A percentile compares a stretch with the other conserved stretches of the same genome.
Conservation (phyloP, 2,113 vertebrate genomes). For the Regulus satrapa region DNA sequence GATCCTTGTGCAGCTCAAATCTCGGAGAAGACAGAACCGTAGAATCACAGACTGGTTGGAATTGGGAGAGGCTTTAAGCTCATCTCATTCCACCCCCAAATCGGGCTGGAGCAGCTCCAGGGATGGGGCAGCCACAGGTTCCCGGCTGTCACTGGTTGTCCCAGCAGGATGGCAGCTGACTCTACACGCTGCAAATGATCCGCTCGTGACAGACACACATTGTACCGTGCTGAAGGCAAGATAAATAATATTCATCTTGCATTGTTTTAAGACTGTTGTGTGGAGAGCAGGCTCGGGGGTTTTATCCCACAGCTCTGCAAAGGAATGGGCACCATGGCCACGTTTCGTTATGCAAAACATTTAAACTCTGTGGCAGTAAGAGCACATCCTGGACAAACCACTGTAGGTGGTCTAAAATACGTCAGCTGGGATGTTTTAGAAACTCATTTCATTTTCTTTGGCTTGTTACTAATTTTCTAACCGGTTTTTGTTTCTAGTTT, state of each 20-base stretch:
- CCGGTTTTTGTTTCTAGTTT: background rate
- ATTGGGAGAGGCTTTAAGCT: too few relatives aligned
- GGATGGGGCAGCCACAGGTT: background rate
- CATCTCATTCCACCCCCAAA: fast-evolving
- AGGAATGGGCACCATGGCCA: background rate
- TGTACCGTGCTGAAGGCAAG: background rate
- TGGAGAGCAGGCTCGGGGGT: too few relatives aligned
- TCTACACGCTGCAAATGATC: background rate
- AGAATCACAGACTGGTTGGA: background rate
- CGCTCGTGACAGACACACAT: fast-evolving
- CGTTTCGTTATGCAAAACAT: background rate
- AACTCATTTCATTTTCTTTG: background rate
- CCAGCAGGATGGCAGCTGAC: background rate
- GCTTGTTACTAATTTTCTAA: background rate
- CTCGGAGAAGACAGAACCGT: background rate
- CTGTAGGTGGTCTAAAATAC: background rate
- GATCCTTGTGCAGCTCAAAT: fast-evolving
- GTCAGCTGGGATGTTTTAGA: background rate
- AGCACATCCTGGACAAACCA: background rate
- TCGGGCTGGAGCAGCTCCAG: background rate
- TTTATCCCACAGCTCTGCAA: background rate
- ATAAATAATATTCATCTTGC: background rate
- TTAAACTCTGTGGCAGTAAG: background rate
- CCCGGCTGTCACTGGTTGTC: background rate
- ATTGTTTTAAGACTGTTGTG: fast-evolving